Evolutionary conservation across 92 coral and sea anemone genomes (phyloP), one percentile per base, ranked within the genome.

Genomic region (Heliopora coerulea): DNA sequence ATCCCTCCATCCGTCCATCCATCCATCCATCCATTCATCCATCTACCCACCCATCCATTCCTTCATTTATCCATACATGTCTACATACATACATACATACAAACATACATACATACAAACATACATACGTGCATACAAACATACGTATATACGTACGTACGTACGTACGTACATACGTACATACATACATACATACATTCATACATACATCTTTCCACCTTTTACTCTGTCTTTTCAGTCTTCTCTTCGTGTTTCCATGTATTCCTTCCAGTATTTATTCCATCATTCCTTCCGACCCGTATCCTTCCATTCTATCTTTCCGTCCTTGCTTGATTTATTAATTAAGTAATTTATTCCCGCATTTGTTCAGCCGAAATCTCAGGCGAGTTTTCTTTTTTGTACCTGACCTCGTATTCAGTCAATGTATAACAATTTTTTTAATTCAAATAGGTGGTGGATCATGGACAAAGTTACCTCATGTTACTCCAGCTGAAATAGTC

Each of bases 401-500:
- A n/a, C n/a, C n/a, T n/a, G n/a, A n/a, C n/a, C n/a, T 50, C 58
- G 17, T 17, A 17, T 23, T 23, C 26, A n/a, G n/a, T n/a, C n/a
- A n/a, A n/a, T n/a, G n/a, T n/a, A n/a, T n/a, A 50, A 17, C 58
- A 17, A 50, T 50, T 50, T 7, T 23, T 56, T 13, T 17, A 56
- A 58, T 68, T 62, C 27, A 80, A 59, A 33, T 52, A 93, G 98
- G 88, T 82, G 96, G 91, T 54, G 88, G 86, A 49, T 83, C 93
- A 9, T 93, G 98, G 98, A 49, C 86, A 20, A 93, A 89, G 65
- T 86, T 93, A 27, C 96, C 98, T 50, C 91, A 90, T 20, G 95
- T 93, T 15, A 85, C 93, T 13, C 98, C 98, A 20, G 96, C 96
- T 58, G 96, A 93, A 73, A 83, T 93, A 49, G 91, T 79, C 17